Conservation (phyloP, 2,797 vertebrate genomes). For the Malurus splendens region DNA sequence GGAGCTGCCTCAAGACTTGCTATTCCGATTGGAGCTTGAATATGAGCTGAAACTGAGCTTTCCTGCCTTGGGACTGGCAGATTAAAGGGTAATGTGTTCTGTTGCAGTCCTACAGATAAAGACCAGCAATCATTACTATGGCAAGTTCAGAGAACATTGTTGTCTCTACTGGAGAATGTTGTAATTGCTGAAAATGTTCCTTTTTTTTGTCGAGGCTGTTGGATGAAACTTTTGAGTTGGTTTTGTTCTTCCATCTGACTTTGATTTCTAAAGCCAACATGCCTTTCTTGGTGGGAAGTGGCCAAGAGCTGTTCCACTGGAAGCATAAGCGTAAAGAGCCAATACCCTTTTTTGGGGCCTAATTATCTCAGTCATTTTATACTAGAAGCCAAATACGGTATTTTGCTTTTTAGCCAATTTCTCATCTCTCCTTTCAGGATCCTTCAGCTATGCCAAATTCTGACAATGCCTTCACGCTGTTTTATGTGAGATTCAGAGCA, state of each 20-base stretch:
- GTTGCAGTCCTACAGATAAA: not conserved
- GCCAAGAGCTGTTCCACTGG: not conserved
- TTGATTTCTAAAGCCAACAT: not conserved
- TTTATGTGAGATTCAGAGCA: slow-evolving; percentile 95
- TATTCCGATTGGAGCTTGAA: not conserved
- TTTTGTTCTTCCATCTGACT: not conserved
- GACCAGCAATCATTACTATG: not conserved
- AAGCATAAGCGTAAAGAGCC: not conserved
- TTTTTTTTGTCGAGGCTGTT: not conserved
- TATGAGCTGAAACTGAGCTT: not conserved
- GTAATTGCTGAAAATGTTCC: not conserved
- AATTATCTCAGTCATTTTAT: not conserved
- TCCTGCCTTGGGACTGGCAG: not conserved
- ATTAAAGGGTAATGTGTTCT: not conserved
- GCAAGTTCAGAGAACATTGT: not conserved
- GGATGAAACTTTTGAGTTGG: not conserved
- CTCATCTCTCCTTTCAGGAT: slow-evolving; percentile 74
- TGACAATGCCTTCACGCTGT: slow-evolving; percentile 96
- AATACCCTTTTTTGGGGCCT: not conserved
- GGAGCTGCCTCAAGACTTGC: not conserved
- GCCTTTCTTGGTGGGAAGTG: not conserved
- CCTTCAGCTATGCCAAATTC: slow-evolving; percentile 83
- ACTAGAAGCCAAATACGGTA: not conserved
- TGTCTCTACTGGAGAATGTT: not conserved
- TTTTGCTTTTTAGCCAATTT: slow-evolving; percentile 1